A percentile compares a stretch with the other conserved stretches of the same genome.
These are phyloP conservation scores for Conops quadrifasciatus DNA, from an alignment of 2,888 invertebrate genomes.

Conservation along the genomic window DNA sequence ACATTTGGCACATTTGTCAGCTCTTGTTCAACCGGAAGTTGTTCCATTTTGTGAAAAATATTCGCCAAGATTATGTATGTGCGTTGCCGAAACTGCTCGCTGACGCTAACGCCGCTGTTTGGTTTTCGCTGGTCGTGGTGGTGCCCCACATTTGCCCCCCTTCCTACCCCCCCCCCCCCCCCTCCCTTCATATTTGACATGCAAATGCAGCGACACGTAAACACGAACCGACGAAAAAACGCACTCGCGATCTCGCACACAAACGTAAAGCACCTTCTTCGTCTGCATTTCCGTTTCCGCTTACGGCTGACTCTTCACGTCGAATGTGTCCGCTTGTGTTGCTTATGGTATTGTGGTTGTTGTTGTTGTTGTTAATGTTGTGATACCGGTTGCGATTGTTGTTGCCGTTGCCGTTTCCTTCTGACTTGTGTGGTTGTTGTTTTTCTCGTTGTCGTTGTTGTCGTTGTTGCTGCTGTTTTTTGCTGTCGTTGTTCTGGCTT, in stretches of 20 bases:
- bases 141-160: slow-evolving; percentile 1
- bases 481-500: no score
- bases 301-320: background rate
- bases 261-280: background rate
- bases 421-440: background rate
- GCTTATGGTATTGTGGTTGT: background rate
- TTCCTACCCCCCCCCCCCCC: no score
- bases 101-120: no score
- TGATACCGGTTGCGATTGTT: background rate
- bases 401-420: background rate
- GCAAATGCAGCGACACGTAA: background rate
- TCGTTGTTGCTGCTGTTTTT: background rate
- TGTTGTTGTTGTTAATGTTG: background rate
- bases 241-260: background rate
- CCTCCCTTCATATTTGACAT: background rate
- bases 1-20: background rate
- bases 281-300: background rate
- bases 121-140: background rate
- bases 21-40: background rate
- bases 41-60: background rate
- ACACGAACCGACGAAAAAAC: background rate
- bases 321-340: background rate
- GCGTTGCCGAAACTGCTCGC: no score
- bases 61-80: background rate
- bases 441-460: no score